Evolutionary conservation across 2,113 vertebrate species (phyloP), one percentile per base, ranked within the genome.

Genomic region (Origma solitaria): DNA sequence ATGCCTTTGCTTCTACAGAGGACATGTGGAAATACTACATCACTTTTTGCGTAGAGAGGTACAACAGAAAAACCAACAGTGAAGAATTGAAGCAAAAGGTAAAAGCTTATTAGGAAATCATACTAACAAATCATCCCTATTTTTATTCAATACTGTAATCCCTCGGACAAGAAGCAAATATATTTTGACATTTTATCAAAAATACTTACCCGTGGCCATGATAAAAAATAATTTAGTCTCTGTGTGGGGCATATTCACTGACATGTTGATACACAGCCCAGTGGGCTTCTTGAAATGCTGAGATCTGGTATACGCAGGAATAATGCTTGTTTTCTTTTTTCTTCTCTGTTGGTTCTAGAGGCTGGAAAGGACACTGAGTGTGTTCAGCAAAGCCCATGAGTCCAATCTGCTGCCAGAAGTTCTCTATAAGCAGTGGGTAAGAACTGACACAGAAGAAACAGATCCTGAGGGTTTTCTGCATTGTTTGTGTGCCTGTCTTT

Each of bases 11-110:
- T 88, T 58, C 89, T 96, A 4, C 86, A 99, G 99, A 98, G 97
- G 95, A 97, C 80, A 98, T 99, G 99, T 99, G 99, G 99, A 98
- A 98, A 24, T 98, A 97, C 95, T 99, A 99, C n/a, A 92, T 98
- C 56, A 96, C 86, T 16, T 99, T 99, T 97, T 99, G 99, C 81
- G 90, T 98, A 85, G 99, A 99, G 88, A 98, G 99, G 76, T 98
- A 96, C 57, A 98, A 98, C 84, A 99, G 99, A 96, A 99, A 99
- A 95, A 99, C 99, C 30, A 99, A 98, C 33, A 98, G 98, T 84
- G 75, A 96, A 60, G 97, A 98, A 73, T 97, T 99, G 88, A 98
- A 98, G 91, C 97, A 98, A 70, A 98, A 98, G 98, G 99, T 99
- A 97, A 96, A 72, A 60, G 4, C 15, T 62, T 47, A 18, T 23